Evolutionary conservation across 2,113 vertebrate species (phyloP).

Genomic region (Lipophrys pholis): DNA sequence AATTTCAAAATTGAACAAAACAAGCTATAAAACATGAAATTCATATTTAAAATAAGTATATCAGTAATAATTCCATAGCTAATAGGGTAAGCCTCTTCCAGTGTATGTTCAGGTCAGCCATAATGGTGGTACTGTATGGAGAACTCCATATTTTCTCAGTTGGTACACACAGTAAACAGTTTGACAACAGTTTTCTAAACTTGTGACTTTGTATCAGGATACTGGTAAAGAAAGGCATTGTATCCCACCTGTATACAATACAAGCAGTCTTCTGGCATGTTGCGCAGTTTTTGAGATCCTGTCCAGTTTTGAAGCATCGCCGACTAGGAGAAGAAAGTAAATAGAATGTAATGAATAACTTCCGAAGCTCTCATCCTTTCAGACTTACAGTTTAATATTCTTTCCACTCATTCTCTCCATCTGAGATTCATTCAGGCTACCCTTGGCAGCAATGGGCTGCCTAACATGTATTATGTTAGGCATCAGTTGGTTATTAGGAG

Average conservation of each 20-base stretch:
- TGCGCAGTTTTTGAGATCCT: slow-evolving; percentile 78
- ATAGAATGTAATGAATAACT: slow-evolving; percentile 1
- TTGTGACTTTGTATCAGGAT: too few relatives aligned
- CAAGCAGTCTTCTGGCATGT: slow-evolving; percentile 85
- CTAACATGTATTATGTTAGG: slow-evolving; percentile 44
- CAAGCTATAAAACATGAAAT: too few relatives aligned
- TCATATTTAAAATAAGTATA: too few relatives aligned
- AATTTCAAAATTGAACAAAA: too few relatives aligned
- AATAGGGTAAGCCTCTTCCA: too few relatives aligned
- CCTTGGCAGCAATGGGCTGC: slow-evolving; percentile 40
- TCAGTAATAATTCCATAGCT: too few relatives aligned
- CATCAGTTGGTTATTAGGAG: slow-evolving; percentile 58
- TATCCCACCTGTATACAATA: slow-evolving; percentile 82
- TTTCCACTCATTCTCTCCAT: slow-evolving; percentile 7
- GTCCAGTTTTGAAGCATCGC: slow-evolving; percentile 73
- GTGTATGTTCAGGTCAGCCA: too few relatives aligned
- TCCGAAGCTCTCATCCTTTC: slow-evolving; percentile 3
- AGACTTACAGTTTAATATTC: slow-evolving; percentile 11
- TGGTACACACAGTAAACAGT: too few relatives aligned
- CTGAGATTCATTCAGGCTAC: slow-evolving; percentile 15
- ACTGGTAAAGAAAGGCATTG: too few relatives aligned
- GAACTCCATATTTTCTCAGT: too few relatives aligned
- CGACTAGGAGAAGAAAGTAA: slow-evolving; percentile 53
- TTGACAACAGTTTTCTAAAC: too few relatives aligned
- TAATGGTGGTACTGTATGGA: too few relatives aligned